Conservation (phyloP, 1,140 invertebrate genomes). For the Drosophila hydei region DNA sequence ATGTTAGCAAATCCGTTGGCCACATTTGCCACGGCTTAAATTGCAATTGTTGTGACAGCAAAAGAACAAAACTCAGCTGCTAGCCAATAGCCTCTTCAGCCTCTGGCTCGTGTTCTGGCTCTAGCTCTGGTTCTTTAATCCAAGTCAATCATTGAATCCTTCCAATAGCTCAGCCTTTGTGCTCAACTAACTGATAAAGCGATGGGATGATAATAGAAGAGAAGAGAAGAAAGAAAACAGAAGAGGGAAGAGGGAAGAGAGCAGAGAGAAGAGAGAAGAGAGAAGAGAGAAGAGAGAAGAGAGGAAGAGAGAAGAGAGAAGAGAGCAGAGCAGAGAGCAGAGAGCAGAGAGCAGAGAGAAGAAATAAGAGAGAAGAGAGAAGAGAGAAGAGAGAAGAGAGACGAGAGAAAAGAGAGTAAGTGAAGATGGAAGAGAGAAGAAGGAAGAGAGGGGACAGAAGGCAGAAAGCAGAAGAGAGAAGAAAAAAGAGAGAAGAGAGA, state of each 20-base stretch:
- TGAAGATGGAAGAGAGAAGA: neutral
- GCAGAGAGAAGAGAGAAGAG: neutral
- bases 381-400: neutral
- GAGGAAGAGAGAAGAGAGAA: neutral
- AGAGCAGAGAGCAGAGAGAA: no score
- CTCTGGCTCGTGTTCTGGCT: neutral
- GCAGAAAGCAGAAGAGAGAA: no score
- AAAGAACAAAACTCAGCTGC: neutral
- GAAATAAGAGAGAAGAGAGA: no score
- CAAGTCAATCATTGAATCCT: neutral
- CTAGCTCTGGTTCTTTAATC: neutral
- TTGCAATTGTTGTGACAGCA: conserved; percentile 2
- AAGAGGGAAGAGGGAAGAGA: neutral
- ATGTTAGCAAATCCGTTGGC: no score
- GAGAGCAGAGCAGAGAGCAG: no score
- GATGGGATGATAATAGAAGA: neutral
- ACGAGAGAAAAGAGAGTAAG: neutral
- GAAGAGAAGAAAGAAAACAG: neutral
- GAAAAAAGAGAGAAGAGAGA: neutral
- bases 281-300: neutral
- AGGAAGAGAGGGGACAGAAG: neutral
- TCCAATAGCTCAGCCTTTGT: neutral
- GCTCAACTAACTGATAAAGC: neutral
- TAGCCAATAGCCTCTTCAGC: neutral
- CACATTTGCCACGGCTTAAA: no score